Base-by-base conservation (phyloP, 30 jellyfish, hydroid and myxozoan species). In the Hydractinia symbiolongicarpus region DNA sequence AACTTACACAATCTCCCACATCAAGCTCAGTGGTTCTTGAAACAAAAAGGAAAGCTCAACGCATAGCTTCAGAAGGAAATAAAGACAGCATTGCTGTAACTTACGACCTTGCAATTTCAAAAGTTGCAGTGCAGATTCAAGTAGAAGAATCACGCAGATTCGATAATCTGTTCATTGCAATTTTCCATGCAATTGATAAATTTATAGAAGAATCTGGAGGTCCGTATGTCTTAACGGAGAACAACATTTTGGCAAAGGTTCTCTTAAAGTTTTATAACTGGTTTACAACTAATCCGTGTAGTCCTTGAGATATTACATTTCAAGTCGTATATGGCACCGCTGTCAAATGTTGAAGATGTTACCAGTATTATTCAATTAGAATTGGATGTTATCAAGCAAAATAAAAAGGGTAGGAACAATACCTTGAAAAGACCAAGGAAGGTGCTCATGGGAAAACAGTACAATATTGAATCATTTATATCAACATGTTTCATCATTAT, bases 41-140 rank as follows among this genome's bases (percentile, higher is more conserved):
- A 58, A 58, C 69, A 13, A 58, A 11, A 16, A 58, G 19, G 19
- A 58, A 16, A 58, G 69, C 69, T 1, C 15, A 11, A 11, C 69
- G 19, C 15, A 3, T 58, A 58, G 69, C 69, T 11, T 13, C 15
- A 0, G 69, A 58, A 58, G 15, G 69, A 11, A 58, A 16, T 58
- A 58, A 58, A 58, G 69, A 58, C 15, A 58, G 19, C 69, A 58
- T 58, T 58, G 69, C 69, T 11, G 69, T 58, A 58, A 58, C 69
- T 30, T 30, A 30, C 44, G 44, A 58, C 19, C 69, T 58, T 58
- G 69, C 69, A 11, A 58, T 58, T 58, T 0, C 69, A 13, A 58
- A 58, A 16, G 19, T 58, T 58, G 69, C 69, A 11, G 1, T 58
- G 69, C 69, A 58, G 69, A 58, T 58, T 11, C 15, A 58, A 16